A percentile compares a stretch with the other conserved stretches of the same genome.
These are phyloP conservation scores for Otis tarda DNA, from an alignment of 2,113 vertebrate genomes.

Conservation along the genomic window DNA sequence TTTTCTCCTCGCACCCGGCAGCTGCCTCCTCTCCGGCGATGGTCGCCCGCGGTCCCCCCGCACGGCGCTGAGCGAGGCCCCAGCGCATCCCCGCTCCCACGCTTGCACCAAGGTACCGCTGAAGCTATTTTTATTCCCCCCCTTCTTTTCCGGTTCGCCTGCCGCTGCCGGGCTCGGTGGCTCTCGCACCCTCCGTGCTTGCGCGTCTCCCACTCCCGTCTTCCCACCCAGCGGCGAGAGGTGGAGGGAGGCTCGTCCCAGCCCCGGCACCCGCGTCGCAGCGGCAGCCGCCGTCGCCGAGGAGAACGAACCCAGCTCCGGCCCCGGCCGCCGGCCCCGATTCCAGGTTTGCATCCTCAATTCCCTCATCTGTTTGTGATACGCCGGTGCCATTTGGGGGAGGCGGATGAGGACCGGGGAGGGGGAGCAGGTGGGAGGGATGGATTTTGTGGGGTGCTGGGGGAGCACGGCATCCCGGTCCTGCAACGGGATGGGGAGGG, in stretches of 20 bases:
- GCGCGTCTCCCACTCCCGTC: neutral
- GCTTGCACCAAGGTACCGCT: conserved; percentile 36
- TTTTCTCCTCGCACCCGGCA: neutral
- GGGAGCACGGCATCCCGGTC: neutral
- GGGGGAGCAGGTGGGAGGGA: neutral
- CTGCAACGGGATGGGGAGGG: neutral
- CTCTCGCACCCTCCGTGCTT: neutral
- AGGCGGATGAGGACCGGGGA: neutral
- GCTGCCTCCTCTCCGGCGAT: conserved; percentile 27
- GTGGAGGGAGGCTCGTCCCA: neutral
- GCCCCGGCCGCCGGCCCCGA: conserved; percentile 25
- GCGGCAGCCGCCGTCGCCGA: neutral
- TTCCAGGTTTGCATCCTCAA: conserved; percentile 59
- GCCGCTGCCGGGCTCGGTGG: conserved; percentile 20
- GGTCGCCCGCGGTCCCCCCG: conserved; percentile 10
- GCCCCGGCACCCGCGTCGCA: conserved; percentile 19
- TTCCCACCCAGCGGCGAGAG: neutral
- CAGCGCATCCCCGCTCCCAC: conserved; percentile 35
- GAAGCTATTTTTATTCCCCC: conserved; percentile 16
- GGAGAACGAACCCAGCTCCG: neutral
- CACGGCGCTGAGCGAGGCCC: conserved; percentile 32
- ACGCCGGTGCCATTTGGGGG: neutral
- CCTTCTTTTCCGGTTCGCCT: neutral
- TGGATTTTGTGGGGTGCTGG: neutral
- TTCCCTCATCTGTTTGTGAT: neutral